Evolutionary conservation across 2,113 vertebrate genomes (phyloP).

Genomic region (Mixornis gularis): DNA sequence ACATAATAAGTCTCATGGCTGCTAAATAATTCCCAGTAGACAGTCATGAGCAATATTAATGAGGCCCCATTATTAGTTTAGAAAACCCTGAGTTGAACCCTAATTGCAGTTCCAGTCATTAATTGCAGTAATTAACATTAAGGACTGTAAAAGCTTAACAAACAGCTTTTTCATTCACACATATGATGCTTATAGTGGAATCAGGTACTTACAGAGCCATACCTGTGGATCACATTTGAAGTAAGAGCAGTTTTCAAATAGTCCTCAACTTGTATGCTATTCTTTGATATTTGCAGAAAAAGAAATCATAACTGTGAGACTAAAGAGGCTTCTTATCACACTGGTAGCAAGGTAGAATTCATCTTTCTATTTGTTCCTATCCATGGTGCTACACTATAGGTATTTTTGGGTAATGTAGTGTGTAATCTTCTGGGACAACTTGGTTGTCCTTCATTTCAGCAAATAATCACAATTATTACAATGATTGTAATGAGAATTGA

Average conservation of each 20-base stretch:
- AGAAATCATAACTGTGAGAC: not conserved
- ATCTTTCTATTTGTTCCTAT: not conserved
- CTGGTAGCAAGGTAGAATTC: not conserved
- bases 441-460: not conserved
- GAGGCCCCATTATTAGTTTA: slow-evolving; percentile 46
- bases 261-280: not conserved
- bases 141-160: slow-evolving; percentile 28
- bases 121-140: slow-evolving; percentile 56
- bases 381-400: not conserved
- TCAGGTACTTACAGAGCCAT: not conserved
- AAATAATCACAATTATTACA: not conserved
- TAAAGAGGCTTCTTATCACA: not conserved
- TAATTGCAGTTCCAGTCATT: slow-evolving; percentile 49
- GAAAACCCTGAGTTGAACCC: slow-evolving; percentile 46
- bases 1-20: not conserved
- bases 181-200: not conserved
- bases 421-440: not conserved
- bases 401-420: not conserved
- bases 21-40: slow-evolving; percentile 29
- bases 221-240: not conserved
- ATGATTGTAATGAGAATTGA: not conserved
- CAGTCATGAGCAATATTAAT: slow-evolving; percentile 33
- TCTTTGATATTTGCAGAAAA: not conserved
- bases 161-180: not conserved
- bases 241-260: not conserved